phyloP scores from a whole-genome alignment of 1,140 invertebrate genomes.

The Triops longicaudatus region DNA sequence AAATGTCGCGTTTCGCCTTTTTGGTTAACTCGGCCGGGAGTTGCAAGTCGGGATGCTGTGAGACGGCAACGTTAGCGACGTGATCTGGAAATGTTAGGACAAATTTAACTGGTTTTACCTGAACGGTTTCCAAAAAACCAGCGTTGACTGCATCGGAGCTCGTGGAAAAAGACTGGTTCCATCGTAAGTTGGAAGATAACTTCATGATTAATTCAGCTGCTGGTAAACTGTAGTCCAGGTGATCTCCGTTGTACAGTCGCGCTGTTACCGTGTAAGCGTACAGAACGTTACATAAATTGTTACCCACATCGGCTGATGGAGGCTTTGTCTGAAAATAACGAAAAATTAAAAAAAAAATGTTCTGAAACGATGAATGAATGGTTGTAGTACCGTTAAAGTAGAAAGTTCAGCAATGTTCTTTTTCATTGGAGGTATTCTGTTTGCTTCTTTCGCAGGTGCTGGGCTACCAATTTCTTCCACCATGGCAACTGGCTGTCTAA shows the following conservation, averaged over 20 bases:
- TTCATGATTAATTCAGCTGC: neutral
- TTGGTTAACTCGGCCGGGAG: neutral
- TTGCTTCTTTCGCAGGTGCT: neutral
- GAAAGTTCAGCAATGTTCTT: neutral
- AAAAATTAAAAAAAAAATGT: neutral
- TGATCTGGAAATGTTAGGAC: neutral
- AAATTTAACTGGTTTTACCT: conserved; percentile 2
- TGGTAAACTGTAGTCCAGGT: neutral
- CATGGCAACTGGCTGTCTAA: neutral
- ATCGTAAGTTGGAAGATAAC: neutral
- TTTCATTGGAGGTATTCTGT: neutral
- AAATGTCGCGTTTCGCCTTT: conserved; percentile 14
- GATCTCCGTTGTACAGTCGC: neutral
- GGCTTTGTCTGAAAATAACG: neutral
- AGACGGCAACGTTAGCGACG: neutral
- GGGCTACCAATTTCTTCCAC: neutral
- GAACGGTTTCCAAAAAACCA: neutral
- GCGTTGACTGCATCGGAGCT: neutral
- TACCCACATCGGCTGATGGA: conserved; percentile 17
- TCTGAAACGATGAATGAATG: neutral
- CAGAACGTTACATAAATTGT: conserved; percentile 19
- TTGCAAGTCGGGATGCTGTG: neutral
- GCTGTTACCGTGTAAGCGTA: neutral
- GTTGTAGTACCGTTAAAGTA: neutral
- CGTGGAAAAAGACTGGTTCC: neutral